Evolutionary conservation across 2,797 vertebrate species (phyloP).

Genomic region (Pantherophis vulpinus): DNA sequence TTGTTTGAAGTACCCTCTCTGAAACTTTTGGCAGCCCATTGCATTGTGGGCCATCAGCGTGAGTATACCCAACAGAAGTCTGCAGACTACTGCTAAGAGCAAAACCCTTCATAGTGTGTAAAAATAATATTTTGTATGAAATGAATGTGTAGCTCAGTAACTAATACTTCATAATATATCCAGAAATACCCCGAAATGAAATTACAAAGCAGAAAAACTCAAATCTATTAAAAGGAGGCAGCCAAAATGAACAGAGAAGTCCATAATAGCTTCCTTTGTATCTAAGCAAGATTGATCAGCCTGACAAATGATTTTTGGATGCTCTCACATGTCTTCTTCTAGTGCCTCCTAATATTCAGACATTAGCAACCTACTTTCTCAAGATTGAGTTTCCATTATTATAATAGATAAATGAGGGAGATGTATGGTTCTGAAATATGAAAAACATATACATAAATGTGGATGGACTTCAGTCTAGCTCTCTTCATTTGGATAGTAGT

Average conservation of each 20-base stretch:
- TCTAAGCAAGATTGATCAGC: neutral
- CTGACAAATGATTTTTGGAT: neutral
- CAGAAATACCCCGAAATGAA: neutral
- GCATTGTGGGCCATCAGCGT: conserved; percentile 96
- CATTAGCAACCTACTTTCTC: neutral
- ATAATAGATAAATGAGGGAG: neutral
- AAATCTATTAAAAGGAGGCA: neutral
- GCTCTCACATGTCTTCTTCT: neutral
- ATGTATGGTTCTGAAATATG: neutral
- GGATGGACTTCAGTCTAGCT: neutral
- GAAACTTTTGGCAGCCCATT: conserved; percentile 95
- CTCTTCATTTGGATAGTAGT: neutral
- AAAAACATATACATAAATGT: neutral
- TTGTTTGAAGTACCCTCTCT: conserved; percentile 96
- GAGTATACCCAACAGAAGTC: conserved; percentile 62
- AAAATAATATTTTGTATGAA: neutral
- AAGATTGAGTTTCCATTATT: neutral
- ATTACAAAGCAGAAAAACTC: neutral
- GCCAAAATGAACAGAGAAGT: neutral
- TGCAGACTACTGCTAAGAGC: neutral
- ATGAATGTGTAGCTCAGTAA: neutral
- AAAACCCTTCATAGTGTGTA: neutral
- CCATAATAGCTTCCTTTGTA: neutral
- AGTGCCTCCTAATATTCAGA: neutral
- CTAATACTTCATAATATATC: neutral